These are phyloP conservation scores for Pycnonotus jocosus DNA, from an alignment of 2,113 vertebrate species.

Conservation along the genomic window DNA sequence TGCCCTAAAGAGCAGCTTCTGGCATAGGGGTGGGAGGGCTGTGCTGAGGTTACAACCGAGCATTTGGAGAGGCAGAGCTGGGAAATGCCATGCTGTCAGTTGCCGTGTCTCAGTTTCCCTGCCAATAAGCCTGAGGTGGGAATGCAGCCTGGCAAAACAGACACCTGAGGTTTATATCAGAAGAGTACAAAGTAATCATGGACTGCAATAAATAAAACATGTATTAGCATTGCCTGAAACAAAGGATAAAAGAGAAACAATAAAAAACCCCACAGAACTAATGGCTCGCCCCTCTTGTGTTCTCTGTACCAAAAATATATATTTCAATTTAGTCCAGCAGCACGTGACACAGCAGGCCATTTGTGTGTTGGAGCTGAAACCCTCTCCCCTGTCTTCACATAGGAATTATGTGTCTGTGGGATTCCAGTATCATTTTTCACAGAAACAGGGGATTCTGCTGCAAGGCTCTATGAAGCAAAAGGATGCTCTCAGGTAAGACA, in stretches of 20 bases:
- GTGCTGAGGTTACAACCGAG: not conserved
- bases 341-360: not conserved
- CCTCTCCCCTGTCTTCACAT: not conserved
- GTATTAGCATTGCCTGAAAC: not conserved
- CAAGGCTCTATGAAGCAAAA: not conserved
- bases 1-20: not conserved
- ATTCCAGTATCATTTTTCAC: not conserved
- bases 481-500: not conserved
- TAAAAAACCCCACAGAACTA: not conserved
- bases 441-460: not conserved
- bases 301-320: not conserved
- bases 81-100: not conserved
- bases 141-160: not conserved
- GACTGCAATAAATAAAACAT: not conserved
- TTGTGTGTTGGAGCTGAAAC: not conserved
- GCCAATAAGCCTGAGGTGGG: not conserved
- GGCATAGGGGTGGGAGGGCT: rapidly evolving
- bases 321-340: not conserved
- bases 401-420: not conserved
- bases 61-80: not conserved
- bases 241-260: not conserved
- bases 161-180: not conserved
- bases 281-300: not conserved
- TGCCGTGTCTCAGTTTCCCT: not conserved
- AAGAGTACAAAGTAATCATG: not conserved